Evolutionary conservation across 2,888 invertebrate genomes (phyloP), one percentile per base, ranked within the genome.

Genomic region (Chrysodeixis includens): DNA sequence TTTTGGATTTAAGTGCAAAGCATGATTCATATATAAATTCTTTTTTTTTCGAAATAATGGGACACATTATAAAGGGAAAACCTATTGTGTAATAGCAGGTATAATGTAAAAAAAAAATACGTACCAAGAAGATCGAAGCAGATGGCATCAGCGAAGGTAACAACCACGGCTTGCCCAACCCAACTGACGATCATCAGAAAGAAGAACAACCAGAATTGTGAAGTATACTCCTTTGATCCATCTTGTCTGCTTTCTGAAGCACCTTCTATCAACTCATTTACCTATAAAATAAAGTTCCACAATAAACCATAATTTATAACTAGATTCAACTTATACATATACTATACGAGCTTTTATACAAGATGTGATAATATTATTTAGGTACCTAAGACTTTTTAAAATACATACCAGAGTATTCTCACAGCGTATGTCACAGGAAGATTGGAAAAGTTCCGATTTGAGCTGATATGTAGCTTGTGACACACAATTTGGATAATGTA

Each of bases 81-180:
- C n/a, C n/a, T n/a, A n/a, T n/a, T n/a, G n/a, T n/a, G n/a, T n/a
- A n/a, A n/a, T n/a, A n/a, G n/a, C n/a, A n/a, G n/a, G n/a, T n/a
- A n/a, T n/a, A n/a, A n/a, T n/a, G n/a, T n/a, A n/a, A n/a, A n/a
- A n/a, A n/a, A n/a, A n/a, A n/a, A 26, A 35, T 44, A 56, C 64
- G 89, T 90, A 96, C 98, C 98, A 26, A 99, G 94, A 58, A 98
- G 93, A 83, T 97, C 96, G 88, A 98, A 98, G 86, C 98, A 98
- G 70, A 99, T 97, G 0, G 98, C 97, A 93, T 99, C 99, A 1
- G 97, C 97, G 62, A 99, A 96, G 73, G 98, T 98, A 18, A 98
- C 97, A 1, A 98, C 97, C 0, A 98, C 97, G 0, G 98, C 97
- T 96, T 98, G 98, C 1, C 97, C 97, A 26, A 97, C 92, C 97